A percentile compares a stretch with the other conserved stretches of the same genome.
These are phyloP conservation scores for Aporrectodea caliginosa DNA, from an alignment of 1,140 invertebrate species.

Conservation along the genomic window DNA sequence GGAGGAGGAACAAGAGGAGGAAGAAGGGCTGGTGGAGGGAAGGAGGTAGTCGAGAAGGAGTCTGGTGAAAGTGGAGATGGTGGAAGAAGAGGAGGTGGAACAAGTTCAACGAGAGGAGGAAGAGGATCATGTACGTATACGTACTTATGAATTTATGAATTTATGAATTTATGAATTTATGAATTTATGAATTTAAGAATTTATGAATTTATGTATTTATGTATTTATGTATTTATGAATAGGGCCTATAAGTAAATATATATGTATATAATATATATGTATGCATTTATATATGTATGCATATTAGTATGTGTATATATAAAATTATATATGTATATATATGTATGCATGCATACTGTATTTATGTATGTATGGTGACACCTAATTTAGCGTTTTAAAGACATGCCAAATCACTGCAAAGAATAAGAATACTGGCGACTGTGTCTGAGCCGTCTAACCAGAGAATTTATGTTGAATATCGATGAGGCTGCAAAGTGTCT, in stretches of 20 bases:
- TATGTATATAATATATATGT: not conserved
- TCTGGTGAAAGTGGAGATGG: constrained; percentile 19
- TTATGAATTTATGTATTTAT: not conserved
- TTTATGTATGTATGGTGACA: not conserved
- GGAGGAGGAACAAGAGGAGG: constrained; percentile 10
- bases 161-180: not conserved
- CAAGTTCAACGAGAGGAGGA: constrained; percentile 20
- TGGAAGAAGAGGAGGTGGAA: too few relatives aligned
- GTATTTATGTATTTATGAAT: not conserved
- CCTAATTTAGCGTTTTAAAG: too few relatives aligned
- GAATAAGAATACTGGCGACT: too few relatives aligned
- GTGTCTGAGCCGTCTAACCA: too few relatives aligned
- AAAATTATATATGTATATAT: not conserved
- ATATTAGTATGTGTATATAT: too few relatives aligned
- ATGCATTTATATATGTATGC: not conserved
- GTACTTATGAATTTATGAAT: not conserved
- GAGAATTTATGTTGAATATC: too few relatives aligned
- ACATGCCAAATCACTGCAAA: too few relatives aligned
- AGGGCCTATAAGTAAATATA: not conserved
- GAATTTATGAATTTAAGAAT: not conserved
- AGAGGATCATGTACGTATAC: too few relatives aligned
- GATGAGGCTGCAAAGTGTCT: too few relatives aligned
- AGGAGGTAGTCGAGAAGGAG: constrained; percentile 20
- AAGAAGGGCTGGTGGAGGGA: constrained; percentile 19
- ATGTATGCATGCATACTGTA: not conserved